These are phyloP conservation scores for Acrocephalus scirpaceus DNA, from an alignment of 2,797 vertebrate species.

Conservation along the genomic window DNA sequence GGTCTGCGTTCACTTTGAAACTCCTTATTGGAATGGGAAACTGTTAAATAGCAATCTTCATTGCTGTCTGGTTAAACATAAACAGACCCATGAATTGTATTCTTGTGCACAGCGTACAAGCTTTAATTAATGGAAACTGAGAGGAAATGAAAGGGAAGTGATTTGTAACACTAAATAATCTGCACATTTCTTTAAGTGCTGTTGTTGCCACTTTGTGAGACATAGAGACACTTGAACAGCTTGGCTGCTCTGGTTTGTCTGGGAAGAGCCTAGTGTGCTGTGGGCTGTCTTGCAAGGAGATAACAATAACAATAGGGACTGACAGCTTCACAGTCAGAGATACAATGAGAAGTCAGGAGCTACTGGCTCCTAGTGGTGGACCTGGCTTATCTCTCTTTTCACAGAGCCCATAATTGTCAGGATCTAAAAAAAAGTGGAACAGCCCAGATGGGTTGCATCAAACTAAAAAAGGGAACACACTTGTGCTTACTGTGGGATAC, in stretches of 20 bases:
- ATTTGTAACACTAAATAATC: not conserved
- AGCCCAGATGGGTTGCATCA: not conserved
- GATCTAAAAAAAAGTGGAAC: not conserved
- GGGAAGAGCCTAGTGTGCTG: not conserved
- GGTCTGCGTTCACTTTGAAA: not conserved
- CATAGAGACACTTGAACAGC: not conserved
- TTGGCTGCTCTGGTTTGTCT: not conserved
- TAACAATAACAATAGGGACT: not conserved
- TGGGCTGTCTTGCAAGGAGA: not conserved
- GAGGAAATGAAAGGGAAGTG: not conserved
- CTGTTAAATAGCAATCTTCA: not conserved
- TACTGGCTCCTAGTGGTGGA: not conserved
- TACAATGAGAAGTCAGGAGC: not conserved
- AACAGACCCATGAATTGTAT: not conserved
- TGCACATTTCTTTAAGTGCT: not conserved
- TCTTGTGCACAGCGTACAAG: fast-evolving
- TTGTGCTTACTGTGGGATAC: not conserved
- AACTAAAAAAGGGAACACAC: not conserved
- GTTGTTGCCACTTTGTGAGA: not conserved
- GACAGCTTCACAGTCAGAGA: not conserved
- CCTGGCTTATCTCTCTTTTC: not conserved
- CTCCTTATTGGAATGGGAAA: not conserved
- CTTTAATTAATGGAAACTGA: not conserved
- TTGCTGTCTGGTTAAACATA: not conserved
- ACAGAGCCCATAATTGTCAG: not conserved